Base-by-base conservation (phyloP, 2,113 vertebrate genomes). In the Balaeniceps rex region DNA sequence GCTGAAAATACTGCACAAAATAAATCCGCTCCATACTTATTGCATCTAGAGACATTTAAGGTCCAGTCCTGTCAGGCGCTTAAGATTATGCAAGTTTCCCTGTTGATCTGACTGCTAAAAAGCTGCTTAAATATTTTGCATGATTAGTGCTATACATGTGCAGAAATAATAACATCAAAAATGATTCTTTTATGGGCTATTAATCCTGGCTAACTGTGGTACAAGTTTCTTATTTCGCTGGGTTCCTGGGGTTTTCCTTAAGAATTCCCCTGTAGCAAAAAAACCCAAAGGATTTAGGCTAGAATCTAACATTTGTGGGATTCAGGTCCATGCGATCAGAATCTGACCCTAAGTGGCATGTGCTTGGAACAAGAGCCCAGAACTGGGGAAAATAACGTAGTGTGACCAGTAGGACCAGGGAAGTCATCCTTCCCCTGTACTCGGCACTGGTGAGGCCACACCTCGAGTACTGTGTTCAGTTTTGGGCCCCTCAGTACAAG, bases 111-210 rank as follows among this genome's bases (percentile, higher is more conserved):
- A 83, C 6, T 11, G 89, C 66, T 94, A 55, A 90, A 90, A 94
- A 87, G 68, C 76, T 82, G 55, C 51, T 94, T 93, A 97, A 95
- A 77, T 94, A 65, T 86, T 97, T 90, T 93, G 83, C 42, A 64
- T 69, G 72, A 94, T 95, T 89, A 89, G 23, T 57, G 42, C 51
- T 82, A 84, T 87, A 54, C 83, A 83, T 79, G 36, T 79, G 49
- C 1, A 1, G 84, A 90, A 95, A 95, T 83, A 95, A 91, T 83
- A 93, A 66, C 31, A 87, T 55, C 11, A 63, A 68, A 86, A 10
- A 17, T 1, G 2, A 87, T 88, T 83, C 84, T 61, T 85, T 90
- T 77, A 72, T 65, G 40, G 54, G 28, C 47, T 89, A 10, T 57
- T 91, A 80, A 91, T 65, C 74, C 82, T 78, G 46, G 64, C 29